A percentile compares a stretch with the other conserved stretches of the same genome.
Conservation (phyloP, 2,888 invertebrate species). For the Diplazon laetatorius region DNA sequence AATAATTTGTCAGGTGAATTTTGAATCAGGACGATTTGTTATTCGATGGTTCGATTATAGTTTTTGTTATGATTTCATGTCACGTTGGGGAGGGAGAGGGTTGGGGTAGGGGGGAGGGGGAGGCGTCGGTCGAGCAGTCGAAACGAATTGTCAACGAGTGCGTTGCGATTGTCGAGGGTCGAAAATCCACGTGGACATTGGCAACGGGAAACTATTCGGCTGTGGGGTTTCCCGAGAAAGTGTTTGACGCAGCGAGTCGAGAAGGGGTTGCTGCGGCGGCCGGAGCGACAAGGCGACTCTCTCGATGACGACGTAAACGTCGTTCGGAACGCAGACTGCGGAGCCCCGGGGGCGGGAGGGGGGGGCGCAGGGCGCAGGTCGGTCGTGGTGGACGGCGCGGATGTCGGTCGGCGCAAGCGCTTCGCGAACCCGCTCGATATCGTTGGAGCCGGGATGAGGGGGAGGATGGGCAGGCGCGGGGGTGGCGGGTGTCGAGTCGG, state of each 20-base stretch:
- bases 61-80: neutral
- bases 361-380: no score
- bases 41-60: no score
- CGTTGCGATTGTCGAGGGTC: neutral
- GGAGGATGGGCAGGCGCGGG: no score
- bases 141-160: no score
- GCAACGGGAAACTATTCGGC: neutral
- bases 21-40: neutral
- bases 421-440: conserved; percentile 68
- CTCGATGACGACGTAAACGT: conserved; percentile 54
- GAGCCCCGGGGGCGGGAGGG: no score
- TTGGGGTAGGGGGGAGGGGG: no score
- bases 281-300: neutral
- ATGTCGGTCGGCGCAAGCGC: conserved; percentile 67
- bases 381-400: no score
- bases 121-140: no score
- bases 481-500: no score
- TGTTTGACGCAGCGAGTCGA: neutral
- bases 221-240: neutral
- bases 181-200: conserved; percentile 29
- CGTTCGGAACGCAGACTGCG: conserved; percentile 62
- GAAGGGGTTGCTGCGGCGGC: neutral
- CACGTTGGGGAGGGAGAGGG: no score
- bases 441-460: conserved; percentile 46
- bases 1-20: no score